Conservation (phyloP, 2,797 vertebrate species). For the Chloroceryle inda region DNA sequence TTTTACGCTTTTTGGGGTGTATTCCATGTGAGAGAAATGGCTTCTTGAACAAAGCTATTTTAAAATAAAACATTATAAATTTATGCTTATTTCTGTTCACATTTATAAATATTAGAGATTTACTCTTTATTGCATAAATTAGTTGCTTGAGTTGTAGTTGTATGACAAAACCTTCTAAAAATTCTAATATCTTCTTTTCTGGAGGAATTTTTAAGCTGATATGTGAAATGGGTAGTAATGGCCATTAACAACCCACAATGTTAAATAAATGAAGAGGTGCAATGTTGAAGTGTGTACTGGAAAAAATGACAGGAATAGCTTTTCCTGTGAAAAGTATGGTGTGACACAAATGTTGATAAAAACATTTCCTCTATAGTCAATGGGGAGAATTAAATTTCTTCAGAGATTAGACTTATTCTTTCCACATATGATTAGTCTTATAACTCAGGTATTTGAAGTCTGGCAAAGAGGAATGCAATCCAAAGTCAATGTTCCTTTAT, state of each 20-base stretch:
- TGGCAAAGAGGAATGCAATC: background rate
- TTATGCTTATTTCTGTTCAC: background rate
- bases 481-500: background rate
- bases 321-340: background rate
- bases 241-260: rapidly evolving
- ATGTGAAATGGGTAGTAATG: background rate
- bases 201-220: background rate
- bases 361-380: background rate
- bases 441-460: background rate
- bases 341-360: background rate
- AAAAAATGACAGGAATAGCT: background rate
- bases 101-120: background rate
- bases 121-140: background rate
- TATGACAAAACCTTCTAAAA: background rate
- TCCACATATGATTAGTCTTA: background rate
- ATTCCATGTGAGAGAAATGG: background rate
- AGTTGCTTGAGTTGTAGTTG: background rate
- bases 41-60: background rate
- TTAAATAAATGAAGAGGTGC: background rate
- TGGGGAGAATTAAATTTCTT: background rate
- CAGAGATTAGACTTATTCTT: background rate
- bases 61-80: background rate
- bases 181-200: background rate
- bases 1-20: background rate
- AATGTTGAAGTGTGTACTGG: background rate